Conservation (phyloP, 2,797 vertebrate species). For the Lithobates pipiens region DNA sequence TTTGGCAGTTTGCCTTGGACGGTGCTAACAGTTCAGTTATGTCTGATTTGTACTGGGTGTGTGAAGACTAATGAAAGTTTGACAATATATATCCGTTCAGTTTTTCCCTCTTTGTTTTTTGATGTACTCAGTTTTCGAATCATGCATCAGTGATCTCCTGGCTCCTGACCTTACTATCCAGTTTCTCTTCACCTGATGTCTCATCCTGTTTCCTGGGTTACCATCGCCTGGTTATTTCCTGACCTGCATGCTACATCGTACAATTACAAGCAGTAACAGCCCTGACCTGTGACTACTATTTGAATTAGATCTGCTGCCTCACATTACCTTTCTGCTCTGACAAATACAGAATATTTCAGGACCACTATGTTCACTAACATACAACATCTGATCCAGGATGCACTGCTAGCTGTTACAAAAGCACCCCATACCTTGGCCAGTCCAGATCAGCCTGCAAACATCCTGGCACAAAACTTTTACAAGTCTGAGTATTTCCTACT, state of each 20-base stretch:
- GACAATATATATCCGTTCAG: neutral
- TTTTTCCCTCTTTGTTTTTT: neutral
- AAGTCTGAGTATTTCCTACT: neutral
- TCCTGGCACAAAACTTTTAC: neutral
- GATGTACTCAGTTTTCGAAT: neutral
- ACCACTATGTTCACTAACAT: neutral
- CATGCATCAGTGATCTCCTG: conserved; percentile 8
- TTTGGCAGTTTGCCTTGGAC: neutral
- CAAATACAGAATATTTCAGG: neutral
- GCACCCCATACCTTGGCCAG: neutral
- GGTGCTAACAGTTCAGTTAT: neutral
- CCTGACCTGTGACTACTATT: neutral
- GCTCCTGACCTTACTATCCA: conserved; percentile 1
- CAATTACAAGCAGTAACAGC: neutral
- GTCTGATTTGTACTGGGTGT: neutral
- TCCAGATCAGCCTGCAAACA: neutral
- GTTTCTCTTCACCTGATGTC: conserved; percentile 2
- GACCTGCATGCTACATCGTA: neutral
- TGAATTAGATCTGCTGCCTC: conserved; percentile 2
- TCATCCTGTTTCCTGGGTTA: conserved; percentile 4
- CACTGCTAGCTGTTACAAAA: neutral
- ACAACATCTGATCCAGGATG: neutral
- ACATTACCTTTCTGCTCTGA: neutral
- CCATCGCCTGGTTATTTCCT: neutral
- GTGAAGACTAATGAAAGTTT: neutral